A percentile compares a stretch with the other conserved stretches of the same genome.
phyloP scores from a whole-genome alignment of 2,888 invertebrate genomes.

The Cosmorhoe ocellata region DNA sequence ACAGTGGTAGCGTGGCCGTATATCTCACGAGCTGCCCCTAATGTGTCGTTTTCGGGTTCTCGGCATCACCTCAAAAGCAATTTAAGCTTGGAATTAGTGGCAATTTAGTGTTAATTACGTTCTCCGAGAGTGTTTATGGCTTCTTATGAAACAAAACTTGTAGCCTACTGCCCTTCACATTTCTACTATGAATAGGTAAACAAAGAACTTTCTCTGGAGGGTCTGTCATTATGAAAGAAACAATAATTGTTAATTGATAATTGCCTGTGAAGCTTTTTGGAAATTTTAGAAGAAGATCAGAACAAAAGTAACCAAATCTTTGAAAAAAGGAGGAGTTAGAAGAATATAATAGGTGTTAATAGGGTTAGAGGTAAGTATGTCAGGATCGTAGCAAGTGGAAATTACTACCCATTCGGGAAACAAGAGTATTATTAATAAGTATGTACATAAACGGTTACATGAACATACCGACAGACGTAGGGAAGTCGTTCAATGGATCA shows the following conservation, averaged over 20 bases:
- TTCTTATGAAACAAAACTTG: constrained; percentile 19
- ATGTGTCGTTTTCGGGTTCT: constrained; percentile 32
- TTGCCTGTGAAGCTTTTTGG: too few relatives aligned
- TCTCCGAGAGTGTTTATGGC: constrained; percentile 27
- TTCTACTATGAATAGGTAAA: background rate
- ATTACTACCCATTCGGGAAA: too few relatives aligned
- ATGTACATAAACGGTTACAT: too few relatives aligned
- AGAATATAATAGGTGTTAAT: too few relatives aligned
- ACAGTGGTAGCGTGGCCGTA: constrained; percentile 18
- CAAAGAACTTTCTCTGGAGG: background rate
- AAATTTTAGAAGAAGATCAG: too few relatives aligned
- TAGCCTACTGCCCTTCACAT: constrained; percentile 19
- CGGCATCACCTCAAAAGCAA: constrained; percentile 26
- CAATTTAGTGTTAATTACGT: constrained; percentile 30
- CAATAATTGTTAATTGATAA: background rate
- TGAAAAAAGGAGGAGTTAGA: too few relatives aligned
- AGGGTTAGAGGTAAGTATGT: too few relatives aligned
- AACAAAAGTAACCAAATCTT: too few relatives aligned
- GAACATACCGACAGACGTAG: too few relatives aligned
- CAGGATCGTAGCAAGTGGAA: too few relatives aligned
- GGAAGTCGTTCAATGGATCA: too few relatives aligned
- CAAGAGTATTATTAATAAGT: too few relatives aligned
- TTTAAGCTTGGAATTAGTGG: constrained; percentile 32
- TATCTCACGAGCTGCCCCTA: constrained; percentile 30
- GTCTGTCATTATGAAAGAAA: background rate